phyloP scores from a whole-genome alignment of 2,113 vertebrate species.

The Actenoides lindsayi region DNA sequence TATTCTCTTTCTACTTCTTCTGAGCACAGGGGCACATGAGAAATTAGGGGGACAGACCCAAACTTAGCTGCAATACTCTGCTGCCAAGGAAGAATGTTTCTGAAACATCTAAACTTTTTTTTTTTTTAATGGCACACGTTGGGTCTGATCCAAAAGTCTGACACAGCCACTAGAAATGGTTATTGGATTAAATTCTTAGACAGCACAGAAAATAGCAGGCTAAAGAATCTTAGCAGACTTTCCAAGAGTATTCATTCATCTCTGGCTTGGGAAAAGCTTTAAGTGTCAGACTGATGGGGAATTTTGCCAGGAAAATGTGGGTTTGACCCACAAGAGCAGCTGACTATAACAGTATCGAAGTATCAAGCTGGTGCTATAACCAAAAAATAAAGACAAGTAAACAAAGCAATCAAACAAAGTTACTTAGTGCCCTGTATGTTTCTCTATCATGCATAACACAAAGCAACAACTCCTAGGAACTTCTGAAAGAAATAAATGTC shows the following conservation, averaged over 20 bases:
- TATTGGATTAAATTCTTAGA: slow-evolving; percentile 66
- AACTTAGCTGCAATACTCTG: not conserved
- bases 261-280: slow-evolving; percentile 21
- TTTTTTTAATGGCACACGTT: not conserved
- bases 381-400: not conserved
- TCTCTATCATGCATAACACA: not conserved
- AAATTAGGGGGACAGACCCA: not conserved
- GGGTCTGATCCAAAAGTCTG: slow-evolving; percentile 35
- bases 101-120: not conserved
- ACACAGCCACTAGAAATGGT: slow-evolving; percentile 42
- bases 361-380: not conserved
- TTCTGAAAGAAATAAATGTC: slow-evolving; percentile 55
- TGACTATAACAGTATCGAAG: not conserved
- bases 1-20: not conserved
- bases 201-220: slow-evolving; percentile 48
- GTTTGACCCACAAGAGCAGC: slow-evolving; percentile 2
- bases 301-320: slow-evolving; percentile 26
- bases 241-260: slow-evolving; percentile 50
- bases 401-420: not conserved
- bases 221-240: slow-evolving; percentile 51
- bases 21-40: not conserved
- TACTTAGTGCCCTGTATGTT: not conserved
- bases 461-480: slow-evolving; percentile 11
- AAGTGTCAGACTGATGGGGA: slow-evolving; percentile 35
- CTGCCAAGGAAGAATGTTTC: not conserved